These are phyloP conservation scores for Nylanderia fulva DNA, from an alignment of 1,140 invertebrate species.

Conservation along the genomic window DNA sequence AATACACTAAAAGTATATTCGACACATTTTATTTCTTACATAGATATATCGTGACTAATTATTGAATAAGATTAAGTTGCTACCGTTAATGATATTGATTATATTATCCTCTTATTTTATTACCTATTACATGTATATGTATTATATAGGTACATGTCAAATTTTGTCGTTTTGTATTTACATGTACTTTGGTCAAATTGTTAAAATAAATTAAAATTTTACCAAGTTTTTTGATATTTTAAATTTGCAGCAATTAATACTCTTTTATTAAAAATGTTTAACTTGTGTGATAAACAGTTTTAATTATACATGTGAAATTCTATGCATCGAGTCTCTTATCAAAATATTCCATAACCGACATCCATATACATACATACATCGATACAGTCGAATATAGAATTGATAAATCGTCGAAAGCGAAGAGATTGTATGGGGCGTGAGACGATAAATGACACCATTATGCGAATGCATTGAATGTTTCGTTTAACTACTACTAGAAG, in stretches of 20 bases:
- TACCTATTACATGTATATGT: background rate
- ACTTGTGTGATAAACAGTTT: background rate
- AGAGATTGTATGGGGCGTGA: constrained; percentile 2
- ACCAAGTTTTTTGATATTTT: background rate
- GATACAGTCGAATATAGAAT: background rate
- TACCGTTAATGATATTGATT: background rate
- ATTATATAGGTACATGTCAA: no score
- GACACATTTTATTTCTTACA: background rate
- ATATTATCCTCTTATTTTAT: background rate
- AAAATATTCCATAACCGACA: background rate
- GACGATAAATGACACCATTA: constrained; percentile 47
- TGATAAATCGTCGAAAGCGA: constrained; percentile 39
- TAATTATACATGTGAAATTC: constrained; percentile 3
- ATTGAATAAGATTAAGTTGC: background rate
- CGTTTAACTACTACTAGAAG: constrained; percentile 20
- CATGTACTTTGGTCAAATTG: no score
- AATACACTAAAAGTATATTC: background rate
- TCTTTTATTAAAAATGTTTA: background rate
- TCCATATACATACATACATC: background rate
- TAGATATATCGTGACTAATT: background rate
- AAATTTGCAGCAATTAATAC: background rate
- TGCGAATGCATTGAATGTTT: constrained; percentile 18
- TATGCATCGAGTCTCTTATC: background rate
- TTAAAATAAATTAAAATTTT: no score
- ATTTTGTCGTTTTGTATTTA: no score